Conservation (phyloP, 2,797 vertebrate genomes). For the Enteromius radiatus region DNA sequence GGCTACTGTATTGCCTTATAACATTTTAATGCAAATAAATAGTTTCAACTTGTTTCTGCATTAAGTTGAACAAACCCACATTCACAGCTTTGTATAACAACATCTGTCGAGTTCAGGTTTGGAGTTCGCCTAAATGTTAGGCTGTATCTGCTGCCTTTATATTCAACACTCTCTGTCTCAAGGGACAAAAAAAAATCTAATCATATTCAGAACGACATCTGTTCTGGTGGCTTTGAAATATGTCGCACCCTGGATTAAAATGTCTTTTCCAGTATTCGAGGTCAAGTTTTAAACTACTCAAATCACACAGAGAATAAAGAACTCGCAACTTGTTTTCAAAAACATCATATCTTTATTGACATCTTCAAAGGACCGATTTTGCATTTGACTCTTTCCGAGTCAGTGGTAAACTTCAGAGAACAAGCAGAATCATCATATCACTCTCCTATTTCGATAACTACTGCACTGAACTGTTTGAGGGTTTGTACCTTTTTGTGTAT, state of each 20-base stretch:
- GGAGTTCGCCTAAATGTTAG: neutral
- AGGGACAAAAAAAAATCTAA: neutral
- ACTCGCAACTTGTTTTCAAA: conserved; percentile 14
- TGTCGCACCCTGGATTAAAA: neutral
- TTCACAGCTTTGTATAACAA: neutral
- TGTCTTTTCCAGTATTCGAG: neutral
- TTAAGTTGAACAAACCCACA: neutral
- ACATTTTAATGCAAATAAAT: neutral
- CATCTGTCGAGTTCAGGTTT: conserved; percentile 14
- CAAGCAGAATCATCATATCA: conserved; percentile 42
- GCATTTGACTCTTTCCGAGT: conserved; percentile 40
- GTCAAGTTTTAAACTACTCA: neutral
- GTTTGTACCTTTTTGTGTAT: conserved; percentile 41
- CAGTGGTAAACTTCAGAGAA: conserved; percentile 44
- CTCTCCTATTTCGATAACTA: conserved; percentile 44
- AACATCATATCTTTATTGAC: conserved; percentile 62
- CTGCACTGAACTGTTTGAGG: conserved; percentile 32
- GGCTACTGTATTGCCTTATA: neutral
- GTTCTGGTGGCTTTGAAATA: neutral
- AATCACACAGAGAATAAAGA: neutral
- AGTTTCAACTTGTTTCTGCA: neutral
- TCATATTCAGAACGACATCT: neutral
- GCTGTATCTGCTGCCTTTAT: neutral
- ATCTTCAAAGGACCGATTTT: conserved; percentile 52
- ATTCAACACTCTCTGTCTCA: neutral